Evolutionary conservation across 2,888 invertebrate species (phyloP).

Genomic region (Uloborus plumipes): DNA sequence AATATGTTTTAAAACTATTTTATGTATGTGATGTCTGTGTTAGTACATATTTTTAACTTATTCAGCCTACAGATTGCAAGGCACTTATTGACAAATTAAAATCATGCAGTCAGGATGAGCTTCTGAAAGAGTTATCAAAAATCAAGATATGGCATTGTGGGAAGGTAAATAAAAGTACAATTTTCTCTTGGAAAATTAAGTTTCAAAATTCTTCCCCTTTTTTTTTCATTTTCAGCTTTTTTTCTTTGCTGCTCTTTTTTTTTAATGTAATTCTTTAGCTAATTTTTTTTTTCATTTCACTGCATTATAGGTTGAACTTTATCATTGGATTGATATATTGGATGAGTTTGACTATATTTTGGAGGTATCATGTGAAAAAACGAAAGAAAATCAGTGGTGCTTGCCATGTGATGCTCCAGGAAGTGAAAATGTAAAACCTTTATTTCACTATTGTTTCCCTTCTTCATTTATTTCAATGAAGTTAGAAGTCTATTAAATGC

Average conservation of each 20-base stretch:
- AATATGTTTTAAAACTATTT: too few species aligned
- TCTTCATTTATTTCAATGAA: too few species aligned
- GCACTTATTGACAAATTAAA: slow-evolving; percentile 81
- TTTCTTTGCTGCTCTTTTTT: neutral
- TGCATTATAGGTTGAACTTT: slow-evolving; percentile 79
- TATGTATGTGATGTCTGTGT: too few species aligned
- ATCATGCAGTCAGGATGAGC: slow-evolving; percentile 76
- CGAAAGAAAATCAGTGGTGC: slow-evolving; percentile 78
- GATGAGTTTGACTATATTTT: slow-evolving; percentile 76
- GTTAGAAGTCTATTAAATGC: too few species aligned
- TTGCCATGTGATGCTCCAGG: slow-evolving; percentile 81
- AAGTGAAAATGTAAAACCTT: slow-evolving; percentile 74
- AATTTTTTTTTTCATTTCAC: slow-evolving; percentile 13
- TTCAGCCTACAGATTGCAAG: slow-evolving; percentile 77
- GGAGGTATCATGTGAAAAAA: slow-evolving; percentile 80
- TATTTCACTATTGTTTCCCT: too few species aligned
- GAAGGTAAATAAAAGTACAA: slow-evolving; percentile 73
- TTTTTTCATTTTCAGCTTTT: neutral
- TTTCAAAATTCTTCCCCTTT: too few species aligned
- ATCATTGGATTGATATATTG: slow-evolving; percentile 86
- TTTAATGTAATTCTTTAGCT: too few species aligned
- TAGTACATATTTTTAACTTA: neutral
- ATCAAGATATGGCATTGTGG: slow-evolving; percentile 88
- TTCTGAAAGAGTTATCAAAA: slow-evolving; percentile 79
- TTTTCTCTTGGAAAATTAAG: slow-evolving; percentile 10